These are phyloP conservation scores for Melanotus villosus DNA, from an alignment of 2,888 invertebrate genomes.

Conservation along the genomic window DNA sequence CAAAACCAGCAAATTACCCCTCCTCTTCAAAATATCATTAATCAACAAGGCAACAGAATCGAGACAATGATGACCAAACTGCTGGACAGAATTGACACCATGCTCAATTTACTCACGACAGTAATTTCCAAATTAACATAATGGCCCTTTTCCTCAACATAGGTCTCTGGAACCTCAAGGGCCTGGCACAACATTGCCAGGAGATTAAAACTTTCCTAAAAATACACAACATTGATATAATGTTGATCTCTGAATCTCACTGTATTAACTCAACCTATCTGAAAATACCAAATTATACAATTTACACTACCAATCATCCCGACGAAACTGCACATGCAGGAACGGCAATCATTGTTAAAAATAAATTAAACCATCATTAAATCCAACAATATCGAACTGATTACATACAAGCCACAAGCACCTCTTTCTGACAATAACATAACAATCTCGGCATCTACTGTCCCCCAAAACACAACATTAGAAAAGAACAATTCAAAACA, in stretches of 20 bases:
- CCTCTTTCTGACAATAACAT: too few species aligned
- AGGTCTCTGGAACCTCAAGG: slow-evolving; percentile 9
- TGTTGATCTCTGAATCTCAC: slow-evolving; percentile 1
- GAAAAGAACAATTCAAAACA: too few species aligned
- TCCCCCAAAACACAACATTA: too few species aligned
- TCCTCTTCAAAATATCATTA: too few species aligned
- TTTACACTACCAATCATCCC: not conserved
- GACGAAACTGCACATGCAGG: not conserved
- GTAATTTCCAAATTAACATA: not conserved
- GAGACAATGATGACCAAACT: too few species aligned
- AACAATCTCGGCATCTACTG: too few species aligned
- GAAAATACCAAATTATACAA: slow-evolving; percentile 8
- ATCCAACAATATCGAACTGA: too few species aligned
- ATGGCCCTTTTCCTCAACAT: not conserved
- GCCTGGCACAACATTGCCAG: not conserved
- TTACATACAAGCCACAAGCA: too few species aligned
- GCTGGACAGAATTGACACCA: too few species aligned
- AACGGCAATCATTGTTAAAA: not conserved
- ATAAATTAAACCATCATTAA: too few species aligned
- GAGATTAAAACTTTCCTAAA: slow-evolving; percentile 10
- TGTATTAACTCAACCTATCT: not conserved
- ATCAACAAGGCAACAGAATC: too few species aligned
- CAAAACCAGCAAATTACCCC: too few species aligned
- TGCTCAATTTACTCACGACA: not conserved
- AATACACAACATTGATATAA: slow-evolving; percentile 6